Conservation (phyloP, 2,113 vertebrate species). For the Pycnonotus jocosus region DNA sequence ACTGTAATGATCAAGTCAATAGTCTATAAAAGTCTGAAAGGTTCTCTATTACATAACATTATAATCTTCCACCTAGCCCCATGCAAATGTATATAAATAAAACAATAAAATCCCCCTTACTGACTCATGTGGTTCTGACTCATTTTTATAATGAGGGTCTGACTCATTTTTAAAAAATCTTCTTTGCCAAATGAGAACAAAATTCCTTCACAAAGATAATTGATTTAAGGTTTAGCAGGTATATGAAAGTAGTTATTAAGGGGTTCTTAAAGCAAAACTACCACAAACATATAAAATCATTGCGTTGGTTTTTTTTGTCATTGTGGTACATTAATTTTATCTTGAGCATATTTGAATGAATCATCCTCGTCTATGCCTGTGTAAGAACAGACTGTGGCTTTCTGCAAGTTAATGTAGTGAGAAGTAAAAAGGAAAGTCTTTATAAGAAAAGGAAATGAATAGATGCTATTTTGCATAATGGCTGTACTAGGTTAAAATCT, state of each 20-base stretch:
- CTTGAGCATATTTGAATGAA: neutral
- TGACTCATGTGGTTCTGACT: neutral
- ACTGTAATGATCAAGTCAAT: neutral
- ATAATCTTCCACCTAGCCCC: neutral
- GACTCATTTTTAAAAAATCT: neutral
- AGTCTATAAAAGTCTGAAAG: neutral
- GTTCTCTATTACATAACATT: neutral
- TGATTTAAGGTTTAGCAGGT: neutral
- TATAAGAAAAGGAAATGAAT: slow-evolving; percentile 64
- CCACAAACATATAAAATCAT: neutral
- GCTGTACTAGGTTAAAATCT: neutral
- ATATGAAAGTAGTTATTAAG: neutral
- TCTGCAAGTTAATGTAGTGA: neutral
- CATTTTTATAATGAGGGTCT: neutral
- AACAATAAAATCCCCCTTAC: neutral
- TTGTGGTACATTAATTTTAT: neutral
- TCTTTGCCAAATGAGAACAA: neutral
- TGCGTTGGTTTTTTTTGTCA: neutral
- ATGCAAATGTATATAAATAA: neutral
- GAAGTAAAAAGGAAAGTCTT: neutral
- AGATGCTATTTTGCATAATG: slow-evolving; percentile 1
- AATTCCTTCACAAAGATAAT: neutral
- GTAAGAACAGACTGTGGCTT: neutral
- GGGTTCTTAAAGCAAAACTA: slow-evolving; percentile 12
- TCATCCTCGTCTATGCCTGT: neutral